Percentiles rank a stretch among this genome's conserved stretches.
Evolutionary conservation across 1,140 invertebrate species (phyloP).

Genomic region (Trichonephila clavipes): DNA sequence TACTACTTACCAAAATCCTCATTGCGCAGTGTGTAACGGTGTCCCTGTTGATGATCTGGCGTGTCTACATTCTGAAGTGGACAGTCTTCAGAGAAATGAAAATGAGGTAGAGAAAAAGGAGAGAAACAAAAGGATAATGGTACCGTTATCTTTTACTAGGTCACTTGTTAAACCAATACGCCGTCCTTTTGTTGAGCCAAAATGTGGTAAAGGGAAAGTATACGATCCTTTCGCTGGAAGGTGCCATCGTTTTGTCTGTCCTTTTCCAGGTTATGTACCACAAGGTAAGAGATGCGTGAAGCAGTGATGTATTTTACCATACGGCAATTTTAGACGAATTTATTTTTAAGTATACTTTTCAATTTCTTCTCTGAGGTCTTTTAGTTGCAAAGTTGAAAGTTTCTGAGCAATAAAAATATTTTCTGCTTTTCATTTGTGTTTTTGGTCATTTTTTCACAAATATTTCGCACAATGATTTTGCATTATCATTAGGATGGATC

Average conservation of each 20-base stretch:
- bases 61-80: not conserved
- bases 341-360: too few species aligned
- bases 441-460: too few species aligned
- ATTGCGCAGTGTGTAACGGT: constrained; percentile 43
- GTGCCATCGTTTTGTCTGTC: constrained; percentile 81
- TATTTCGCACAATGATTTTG: too few species aligned
- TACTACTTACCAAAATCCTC: not conserved
- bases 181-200: not conserved
- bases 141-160: constrained; percentile 21
- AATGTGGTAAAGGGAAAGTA: constrained; percentile 78
- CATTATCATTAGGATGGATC: too few species aligned
- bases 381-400: too few species aligned
- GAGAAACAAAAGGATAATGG: constrained; percentile 5
- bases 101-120: not conserved
- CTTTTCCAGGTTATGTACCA: constrained; percentile 12
- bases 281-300: constrained; percentile 26
- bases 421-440: too few species aligned
- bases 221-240: constrained; percentile 83
- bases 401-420: too few species aligned
- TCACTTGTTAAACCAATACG: not conserved
- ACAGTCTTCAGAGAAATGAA: not conserved
- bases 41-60: not conserved
- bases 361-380: too few species aligned
- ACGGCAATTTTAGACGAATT: too few species aligned
- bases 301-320: not conserved